Evolutionary conservation across 1,140 invertebrate genomes (phyloP), one percentile per base, ranked within the genome.

Genomic region (Conus ventricosus): DNA sequence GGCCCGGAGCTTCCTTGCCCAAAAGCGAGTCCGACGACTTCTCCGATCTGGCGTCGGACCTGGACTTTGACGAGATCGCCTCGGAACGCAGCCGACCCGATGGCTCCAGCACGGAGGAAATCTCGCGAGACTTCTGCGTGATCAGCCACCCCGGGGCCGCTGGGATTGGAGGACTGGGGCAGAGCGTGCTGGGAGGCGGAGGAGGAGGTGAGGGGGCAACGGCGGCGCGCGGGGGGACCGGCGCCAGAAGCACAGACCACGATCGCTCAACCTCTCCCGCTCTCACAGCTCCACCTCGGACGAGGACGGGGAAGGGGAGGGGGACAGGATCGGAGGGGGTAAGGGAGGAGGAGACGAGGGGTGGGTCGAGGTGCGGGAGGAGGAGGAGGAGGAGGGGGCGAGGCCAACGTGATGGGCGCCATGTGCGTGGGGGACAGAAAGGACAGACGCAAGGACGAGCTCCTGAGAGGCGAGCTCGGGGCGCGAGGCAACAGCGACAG

Each of bases 11-110:
- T 11, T 84, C 75, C 27, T 20, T 89, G 60, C 88, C 91, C 11
- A 90, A 89, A 55, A 91, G 91, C 86, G 91, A 91, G 67, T 90
- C 91, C 0, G 91, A 91, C 60, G 91, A 91, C n/a, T 90, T 90
- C 78, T 91, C 91, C 6, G 90, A 91, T 55, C 63, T 90, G 53
- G 88, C 90, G n/a, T 91, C 90, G 4, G 90, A 91, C 83, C 80
- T 91, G 25, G 90, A 91, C 78, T 90, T 90, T 71, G 90, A 91
- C 60, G 90, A 91, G 71, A 53, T 91, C 39, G 88, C 87, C 20
- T 88, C 95, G 94, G 86, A 96, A 95, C 51, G 96, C 95, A 87
- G 95, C 95, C 89, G 93, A 93, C 87, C 93, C 8, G 90, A 91
- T 54, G 89, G 89, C 11, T 93, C 87, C 90, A 91, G 90, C 83